A percentile compares a stretch with the other conserved stretches of the same genome.
Conservation (phyloP, 2,113 vertebrate species). For the Rhynchomys soricoides region DNA sequence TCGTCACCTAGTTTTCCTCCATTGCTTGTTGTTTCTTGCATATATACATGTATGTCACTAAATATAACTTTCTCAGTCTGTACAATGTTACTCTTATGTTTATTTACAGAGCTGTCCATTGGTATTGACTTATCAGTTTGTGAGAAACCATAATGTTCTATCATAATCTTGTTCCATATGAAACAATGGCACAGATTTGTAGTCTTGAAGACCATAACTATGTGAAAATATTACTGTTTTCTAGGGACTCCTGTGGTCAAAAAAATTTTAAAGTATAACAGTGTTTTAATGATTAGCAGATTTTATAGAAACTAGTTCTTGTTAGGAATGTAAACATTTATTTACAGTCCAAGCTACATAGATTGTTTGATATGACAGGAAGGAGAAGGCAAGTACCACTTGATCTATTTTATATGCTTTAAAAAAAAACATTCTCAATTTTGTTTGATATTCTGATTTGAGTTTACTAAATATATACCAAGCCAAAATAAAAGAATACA, state of each 20-base stretch:
- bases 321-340: background rate
- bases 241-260: constrained; percentile 92
- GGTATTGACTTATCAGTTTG: no score
- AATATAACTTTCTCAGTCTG: no score
- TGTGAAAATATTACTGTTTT: constrained; percentile 98
- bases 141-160: constrained; percentile 95
- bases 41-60: no score
- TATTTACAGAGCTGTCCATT: no score
- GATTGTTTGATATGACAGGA: background rate
- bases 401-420: background rate
- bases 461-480: background rate
- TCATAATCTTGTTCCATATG: constrained; percentile 98
- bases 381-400: background rate
- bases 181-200: constrained; percentile 98
- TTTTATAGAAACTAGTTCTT: constrained; percentile 97
- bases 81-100: no score
- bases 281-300: constrained; percentile 97
- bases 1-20: no score
- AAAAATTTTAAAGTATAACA: constrained; percentile 96
- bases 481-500: no score
- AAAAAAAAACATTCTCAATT: background rate
- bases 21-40: no score
- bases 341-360: background rate
- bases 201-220: constrained; percentile 99
- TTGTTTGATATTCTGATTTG: background rate